Percentiles rank a stretch among this genome's conserved stretches.
phyloP scores from a whole-genome alignment of 2,888 invertebrate genomes.

The Dolichomitus sp. region DNA sequence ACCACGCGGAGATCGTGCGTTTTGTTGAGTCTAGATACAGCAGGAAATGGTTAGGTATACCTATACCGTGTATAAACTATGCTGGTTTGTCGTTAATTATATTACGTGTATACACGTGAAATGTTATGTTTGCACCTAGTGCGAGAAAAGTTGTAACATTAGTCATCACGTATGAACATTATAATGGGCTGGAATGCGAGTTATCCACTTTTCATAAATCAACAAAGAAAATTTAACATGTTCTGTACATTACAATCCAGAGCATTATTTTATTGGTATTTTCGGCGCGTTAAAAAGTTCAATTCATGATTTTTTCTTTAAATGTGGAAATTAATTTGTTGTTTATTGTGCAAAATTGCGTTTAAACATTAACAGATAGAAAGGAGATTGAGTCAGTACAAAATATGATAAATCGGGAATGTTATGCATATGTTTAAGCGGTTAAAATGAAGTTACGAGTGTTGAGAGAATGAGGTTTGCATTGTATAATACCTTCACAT shows the following conservation, averaged over 20 bases:
- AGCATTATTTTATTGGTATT: too few relatives aligned
- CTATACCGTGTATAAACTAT: background rate
- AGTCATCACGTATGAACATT: slow-evolving; percentile 6
- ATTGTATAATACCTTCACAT: background rate
- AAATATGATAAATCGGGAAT: too few relatives aligned
- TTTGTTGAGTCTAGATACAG: slow-evolving; percentile 10
- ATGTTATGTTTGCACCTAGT: background rate
- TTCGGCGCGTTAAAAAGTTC: too few relatives aligned
- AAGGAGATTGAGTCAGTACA: too few relatives aligned
- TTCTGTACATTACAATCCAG: too few relatives aligned
- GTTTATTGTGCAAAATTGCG: too few relatives aligned
- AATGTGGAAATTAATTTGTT: too few relatives aligned
- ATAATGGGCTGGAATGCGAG: background rate
- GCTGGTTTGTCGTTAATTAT: slow-evolving; percentile 18
- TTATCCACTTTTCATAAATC: background rate
- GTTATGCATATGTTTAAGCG: background rate
- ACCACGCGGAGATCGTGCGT: too few relatives aligned
- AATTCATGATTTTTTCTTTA: too few relatives aligned
- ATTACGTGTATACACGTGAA: background rate
- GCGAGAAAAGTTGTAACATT: background rate
- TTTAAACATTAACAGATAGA: too few relatives aligned
- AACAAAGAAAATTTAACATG: too few relatives aligned
- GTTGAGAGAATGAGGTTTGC: background rate
- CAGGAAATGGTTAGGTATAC: slow-evolving; percentile 22
- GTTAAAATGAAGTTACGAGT: background rate